Conservation (phyloP, 2,113 vertebrate species). For the Anguilla rostrata region DNA sequence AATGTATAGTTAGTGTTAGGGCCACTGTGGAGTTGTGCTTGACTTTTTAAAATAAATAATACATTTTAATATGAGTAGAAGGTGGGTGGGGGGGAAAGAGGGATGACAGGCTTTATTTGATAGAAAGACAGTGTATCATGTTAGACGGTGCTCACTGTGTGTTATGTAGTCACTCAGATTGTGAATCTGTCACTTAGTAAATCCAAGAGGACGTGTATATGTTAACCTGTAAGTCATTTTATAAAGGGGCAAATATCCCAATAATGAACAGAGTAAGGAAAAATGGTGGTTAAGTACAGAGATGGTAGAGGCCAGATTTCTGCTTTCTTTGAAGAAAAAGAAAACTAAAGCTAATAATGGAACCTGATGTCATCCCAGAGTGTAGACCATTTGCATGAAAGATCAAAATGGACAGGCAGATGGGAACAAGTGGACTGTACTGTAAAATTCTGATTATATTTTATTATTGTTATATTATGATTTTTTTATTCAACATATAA, state of each 20-base stretch:
- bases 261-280: slow-evolving; percentile 14
- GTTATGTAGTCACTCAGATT: slow-evolving; percentile 68
- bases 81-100: slow-evolving; percentile 52
- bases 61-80: slow-evolving; percentile 66
- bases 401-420: slow-evolving; percentile 56
- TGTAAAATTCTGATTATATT: slow-evolving; percentile 58
- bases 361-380: slow-evolving; percentile 35
- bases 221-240: slow-evolving; percentile 47
- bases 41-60: slow-evolving; percentile 59
- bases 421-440: slow-evolving; percentile 69
- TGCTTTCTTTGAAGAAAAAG: neutral
- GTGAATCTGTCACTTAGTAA: slow-evolving; percentile 66
- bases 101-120: slow-evolving; percentile 65
- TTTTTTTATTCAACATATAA: slow-evolving; percentile 66
- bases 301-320: neutral
- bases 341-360: slow-evolving; percentile 32
- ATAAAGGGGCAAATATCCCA: slow-evolving; percentile 53
- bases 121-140: slow-evolving; percentile 67
- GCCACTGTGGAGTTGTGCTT: slow-evolving; percentile 62
- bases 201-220: slow-evolving; percentile 59
- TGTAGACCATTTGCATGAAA: slow-evolving; percentile 69
- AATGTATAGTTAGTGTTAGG: slow-evolving; percentile 76
- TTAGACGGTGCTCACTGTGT: slow-evolving; percentile 53
- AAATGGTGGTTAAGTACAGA: neutral
- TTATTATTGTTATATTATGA: slow-evolving; percentile 51